Evolutionary conservation across 2,888 invertebrate genomes (phyloP).

Genomic region (Galerucella calmariensis): DNA sequence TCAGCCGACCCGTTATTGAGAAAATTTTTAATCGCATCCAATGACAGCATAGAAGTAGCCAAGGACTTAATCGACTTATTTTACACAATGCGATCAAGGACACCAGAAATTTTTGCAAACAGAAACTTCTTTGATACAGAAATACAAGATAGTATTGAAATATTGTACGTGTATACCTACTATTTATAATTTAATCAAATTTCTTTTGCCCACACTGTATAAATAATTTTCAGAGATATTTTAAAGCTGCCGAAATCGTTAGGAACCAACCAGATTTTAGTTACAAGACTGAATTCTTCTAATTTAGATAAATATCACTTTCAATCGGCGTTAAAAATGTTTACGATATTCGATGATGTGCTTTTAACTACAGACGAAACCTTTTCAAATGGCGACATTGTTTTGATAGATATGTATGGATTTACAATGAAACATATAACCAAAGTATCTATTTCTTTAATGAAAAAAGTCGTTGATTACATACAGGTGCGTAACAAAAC

Average conservation of each 20-base stretch:
- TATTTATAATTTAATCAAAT: neutral
- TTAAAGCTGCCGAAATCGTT: slow-evolving; percentile 75
- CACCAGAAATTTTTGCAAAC: slow-evolving; percentile 72
- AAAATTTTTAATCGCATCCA: slow-evolving; percentile 70
- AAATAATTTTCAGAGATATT: slow-evolving; percentile 71
- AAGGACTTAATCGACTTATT: slow-evolving; percentile 65
- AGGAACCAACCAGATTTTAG: slow-evolving; percentile 73
- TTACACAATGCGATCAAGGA: slow-evolving; percentile 71
- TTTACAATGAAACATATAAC: slow-evolving; percentile 73
- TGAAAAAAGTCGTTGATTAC: slow-evolving; percentile 78
- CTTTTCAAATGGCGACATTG: slow-evolving; percentile 75
- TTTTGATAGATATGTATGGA: slow-evolving; percentile 77
- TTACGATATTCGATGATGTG: slow-evolving; percentile 79
- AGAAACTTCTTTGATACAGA: slow-evolving; percentile 69
- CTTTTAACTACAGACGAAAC: slow-evolving; percentile 70
- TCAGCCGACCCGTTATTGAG: slow-evolving; percentile 56
- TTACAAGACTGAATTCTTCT: slow-evolving; percentile 73
- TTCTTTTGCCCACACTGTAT: neutral
- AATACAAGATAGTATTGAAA: slow-evolving; percentile 68
- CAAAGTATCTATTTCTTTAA: slow-evolving; percentile 71
- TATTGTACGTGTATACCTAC: slow-evolving; percentile 65
- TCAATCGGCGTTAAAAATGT: slow-evolving; percentile 74
- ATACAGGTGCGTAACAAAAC: slow-evolving; percentile 68
- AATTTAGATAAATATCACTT: slow-evolving; percentile 75
- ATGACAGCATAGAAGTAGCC: slow-evolving; percentile 69